Conservation (phyloP, 2,888 invertebrate genomes). For the Tipula helvola region DNA sequence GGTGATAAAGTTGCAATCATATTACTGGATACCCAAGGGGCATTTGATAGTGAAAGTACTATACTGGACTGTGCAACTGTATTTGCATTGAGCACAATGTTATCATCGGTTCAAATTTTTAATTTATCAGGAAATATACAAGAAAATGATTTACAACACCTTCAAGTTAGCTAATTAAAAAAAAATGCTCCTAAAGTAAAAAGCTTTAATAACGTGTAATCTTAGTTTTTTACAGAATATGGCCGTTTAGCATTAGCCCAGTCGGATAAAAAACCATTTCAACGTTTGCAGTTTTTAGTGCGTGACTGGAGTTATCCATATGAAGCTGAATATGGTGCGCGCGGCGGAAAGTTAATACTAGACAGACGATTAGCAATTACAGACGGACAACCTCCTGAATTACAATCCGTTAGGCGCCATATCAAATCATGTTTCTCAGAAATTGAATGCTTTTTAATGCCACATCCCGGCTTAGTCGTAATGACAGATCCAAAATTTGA, state of each 20-base stretch:
- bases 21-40: slow-evolving; percentile 91
- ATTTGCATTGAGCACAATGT: slow-evolving; percentile 96
- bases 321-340: slow-evolving; percentile 81
- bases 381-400: slow-evolving; percentile 87
- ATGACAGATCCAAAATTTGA: slow-evolving; percentile 96
- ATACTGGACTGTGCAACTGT: slow-evolving; percentile 97
- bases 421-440: slow-evolving; percentile 94
- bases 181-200: slow-evolving; percentile 20
- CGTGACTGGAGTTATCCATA: slow-evolving; percentile 98
- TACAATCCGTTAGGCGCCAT: slow-evolving; percentile 85
- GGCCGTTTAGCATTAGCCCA: slow-evolving; percentile 88
- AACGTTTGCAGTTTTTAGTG: slow-evolving; percentile 79
- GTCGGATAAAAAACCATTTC: slow-evolving; percentile 81
- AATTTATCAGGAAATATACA: slow-evolving; percentile 95
- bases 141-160: slow-evolving; percentile 93
- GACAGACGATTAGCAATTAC: slow-evolving; percentile 74
- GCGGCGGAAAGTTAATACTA: slow-evolving; percentile 78
- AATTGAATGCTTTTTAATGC: slow-evolving; percentile 94
- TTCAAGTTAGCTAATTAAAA: slow-evolving; percentile 44
- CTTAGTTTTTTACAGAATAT: slow-evolving; percentile 85
- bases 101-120: slow-evolving; percentile 93
- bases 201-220: slow-evolving; percentile 33
- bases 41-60: slow-evolving; percentile 96
- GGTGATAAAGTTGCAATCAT: slow-evolving; percentile 70
- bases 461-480: slow-evolving; percentile 95